phyloP scores from a whole-genome alignment of 1,140 invertebrate genomes.

The Heliconius melpomene region DNA sequence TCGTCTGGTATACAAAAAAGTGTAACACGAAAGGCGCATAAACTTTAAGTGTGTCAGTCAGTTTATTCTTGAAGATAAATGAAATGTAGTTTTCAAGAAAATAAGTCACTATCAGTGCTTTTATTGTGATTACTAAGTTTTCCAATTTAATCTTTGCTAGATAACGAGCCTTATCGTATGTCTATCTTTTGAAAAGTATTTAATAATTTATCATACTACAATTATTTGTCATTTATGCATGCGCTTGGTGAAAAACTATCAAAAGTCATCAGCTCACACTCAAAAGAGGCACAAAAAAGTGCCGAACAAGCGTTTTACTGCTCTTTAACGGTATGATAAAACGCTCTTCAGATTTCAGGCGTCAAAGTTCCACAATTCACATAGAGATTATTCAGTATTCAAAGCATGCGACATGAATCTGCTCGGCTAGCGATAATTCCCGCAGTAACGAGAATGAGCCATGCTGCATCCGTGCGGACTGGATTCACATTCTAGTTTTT shows the following conservation, averaged over 20 bases:
- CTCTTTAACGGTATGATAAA: slow-evolving; percentile 15
- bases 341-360: slow-evolving; percentile 13
- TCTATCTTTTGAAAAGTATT: slow-evolving; percentile 5
- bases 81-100: slow-evolving; percentile 5
- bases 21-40: slow-evolving; percentile 9
- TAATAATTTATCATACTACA: slow-evolving; percentile 9
- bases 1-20: neutral
- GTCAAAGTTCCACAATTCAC: slow-evolving; percentile 16
- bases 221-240: slow-evolving; percentile 1
- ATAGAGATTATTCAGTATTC: slow-evolving; percentile 31
- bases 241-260: neutral
- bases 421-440: slow-evolving; percentile 37
- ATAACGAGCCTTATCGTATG: slow-evolving; percentile 15
- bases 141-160: slow-evolving; percentile 21
- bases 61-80: slow-evolving; percentile 17
- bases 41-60: slow-evolving; percentile 19
- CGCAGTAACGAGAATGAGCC: slow-evolving; percentile 40
- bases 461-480: slow-evolving; percentile 57
- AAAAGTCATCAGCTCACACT: slow-evolving; percentile 1
- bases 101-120: slow-evolving; percentile 22
- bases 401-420: slow-evolving; percentile 35
- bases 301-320: slow-evolving; percentile 1
- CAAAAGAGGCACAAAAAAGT: slow-evolving; percentile 11
- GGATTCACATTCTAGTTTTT: slow-evolving; percentile 66
- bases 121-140: slow-evolving; percentile 7